Base-by-base conservation (phyloP, 1,140 invertebrate species). In the Ptiloglossa arizonensis region DNA sequence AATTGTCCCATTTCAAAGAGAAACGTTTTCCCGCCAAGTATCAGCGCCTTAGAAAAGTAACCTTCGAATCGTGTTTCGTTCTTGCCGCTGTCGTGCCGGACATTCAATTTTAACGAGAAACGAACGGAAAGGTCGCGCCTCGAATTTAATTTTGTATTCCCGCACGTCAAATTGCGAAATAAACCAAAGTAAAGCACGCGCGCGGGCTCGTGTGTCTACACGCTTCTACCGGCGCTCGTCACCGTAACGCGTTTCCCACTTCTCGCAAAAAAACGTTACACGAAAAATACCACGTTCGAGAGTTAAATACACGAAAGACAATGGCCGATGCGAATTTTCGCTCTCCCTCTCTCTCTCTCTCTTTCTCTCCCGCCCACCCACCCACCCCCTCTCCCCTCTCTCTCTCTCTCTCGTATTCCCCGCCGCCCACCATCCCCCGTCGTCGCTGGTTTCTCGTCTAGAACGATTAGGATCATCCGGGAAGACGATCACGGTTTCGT, bases 401-500 rank as follows among this genome's bases (percentile, higher is more conserved):
- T 17, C 32, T 2, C n/a, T 3, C 19, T 29, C 27, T 15, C 19
- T 15, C 57, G 5, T 2, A n/a, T 52, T 22, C 54, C 17, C 27
- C 19, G 0, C 1, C 41, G 0, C 29, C 13, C 24, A 13, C 24
- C 19, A 15, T n/a, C 5, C 0, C 11, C n/a, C 22, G 68, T 5
- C 19, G n/a, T 2, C 19, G n/a, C n/a, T n/a, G 17, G 35, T 44
- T 27, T 71, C 68, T 63, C 44, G 68, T 77, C 52, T 64, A 48
- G 35, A 73, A 72, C 70, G 76, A 79, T 79, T 73, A 73, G 76
- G 67, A 79, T 79, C 76, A 64, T 72, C 76, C 76, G 66, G 22
- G 62, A 74, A 81, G 74, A 79, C 83, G 83, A 85, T 85, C 82
- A 81, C 70, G 83, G 83, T 85, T 85, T 85, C 83, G 83, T 63